These are phyloP conservation scores for Macaca nemestrina DNA, from an alignment of 2,113 vertebrate species.

Conservation along the genomic window DNA sequence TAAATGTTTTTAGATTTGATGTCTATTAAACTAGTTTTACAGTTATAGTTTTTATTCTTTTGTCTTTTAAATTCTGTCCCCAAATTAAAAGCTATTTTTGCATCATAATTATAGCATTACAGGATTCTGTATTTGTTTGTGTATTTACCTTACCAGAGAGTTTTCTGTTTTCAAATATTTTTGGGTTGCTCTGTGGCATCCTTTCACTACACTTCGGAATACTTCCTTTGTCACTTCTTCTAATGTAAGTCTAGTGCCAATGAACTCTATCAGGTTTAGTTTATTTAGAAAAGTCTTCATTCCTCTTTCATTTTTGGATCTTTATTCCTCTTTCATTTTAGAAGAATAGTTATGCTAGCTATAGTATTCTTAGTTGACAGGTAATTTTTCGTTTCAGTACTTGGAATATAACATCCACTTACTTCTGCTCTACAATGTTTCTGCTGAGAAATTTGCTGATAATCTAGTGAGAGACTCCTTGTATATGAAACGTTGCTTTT, in stretches of 20 bases:
- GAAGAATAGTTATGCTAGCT: neutral
- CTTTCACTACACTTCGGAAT: neutral
- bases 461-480: neutral
- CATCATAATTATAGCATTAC: neutral
- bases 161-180: neutral
- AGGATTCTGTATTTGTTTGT: neutral
- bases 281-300: neutral
- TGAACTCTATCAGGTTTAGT: neutral
- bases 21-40: neutral
- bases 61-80: neutral
- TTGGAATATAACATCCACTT: neutral
- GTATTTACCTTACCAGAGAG: neutral
- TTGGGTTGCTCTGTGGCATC: no score
- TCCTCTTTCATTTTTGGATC: neutral
- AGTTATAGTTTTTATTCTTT: neutral
- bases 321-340: neutral
- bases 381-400: neutral
- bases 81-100: neutral
- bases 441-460: neutral
- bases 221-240: neutral
- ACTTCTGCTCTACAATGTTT: neutral
- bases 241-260: neutral
- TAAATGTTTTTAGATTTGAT: neutral
- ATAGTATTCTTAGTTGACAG: neutral
- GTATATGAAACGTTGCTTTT: neutral